Conservation (phyloP, 2,888 invertebrate species). For the Argyresthia goedartella region DNA sequence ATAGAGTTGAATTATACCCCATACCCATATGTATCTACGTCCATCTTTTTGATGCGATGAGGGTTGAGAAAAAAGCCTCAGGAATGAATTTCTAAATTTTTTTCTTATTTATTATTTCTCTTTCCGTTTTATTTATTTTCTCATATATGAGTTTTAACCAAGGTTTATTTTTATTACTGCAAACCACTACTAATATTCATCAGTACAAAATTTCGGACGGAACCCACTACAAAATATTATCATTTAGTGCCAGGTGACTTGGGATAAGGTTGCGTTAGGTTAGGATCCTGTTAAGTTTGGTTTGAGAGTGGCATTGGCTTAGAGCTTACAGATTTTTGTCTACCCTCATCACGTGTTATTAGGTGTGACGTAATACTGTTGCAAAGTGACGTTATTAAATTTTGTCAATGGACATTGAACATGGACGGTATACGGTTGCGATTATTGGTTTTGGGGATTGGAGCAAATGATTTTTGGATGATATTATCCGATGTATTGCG, state of each 20-base stretch:
- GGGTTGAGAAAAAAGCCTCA: too few relatives aligned
- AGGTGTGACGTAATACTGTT: not conserved
- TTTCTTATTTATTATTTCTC: too few relatives aligned
- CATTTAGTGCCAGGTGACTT: not conserved
- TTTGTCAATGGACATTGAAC: not conserved
- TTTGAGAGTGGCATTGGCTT: conserved; percentile 31
- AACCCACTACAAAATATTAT: not conserved
- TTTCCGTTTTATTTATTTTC: too few relatives aligned
- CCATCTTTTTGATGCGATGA: too few relatives aligned
- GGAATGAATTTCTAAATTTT: too few relatives aligned
- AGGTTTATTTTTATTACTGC: not conserved
- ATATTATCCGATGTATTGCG: too few relatives aligned
- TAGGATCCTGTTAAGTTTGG: conserved; percentile 12
- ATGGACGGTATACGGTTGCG: not conserved
- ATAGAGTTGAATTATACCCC: too few relatives aligned
- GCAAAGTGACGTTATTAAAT: not conserved
- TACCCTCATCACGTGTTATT: not conserved
- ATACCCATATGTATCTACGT: too few relatives aligned
- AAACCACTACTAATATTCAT: not conserved
- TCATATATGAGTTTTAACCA: too few relatives aligned
- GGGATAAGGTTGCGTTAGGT: not conserved
- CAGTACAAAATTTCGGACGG: not conserved
- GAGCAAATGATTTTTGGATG: too few relatives aligned
- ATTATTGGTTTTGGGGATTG: too few relatives aligned
- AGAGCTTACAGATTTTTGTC: conserved; percentile 4